Percentiles rank a stretch among this genome's conserved stretches.
phyloP scores from a whole-genome alignment of 2,113 vertebrate genomes.

The human region GRCh38 chr17:36560001-36560500 shows the following conservation, averaged over 20 bases:
- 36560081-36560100: neutral
- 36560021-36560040: neutral
- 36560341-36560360: neutral
- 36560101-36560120: neutral
- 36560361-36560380: neutral
- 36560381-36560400: constrained; percentile 18
- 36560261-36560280: constrained; percentile 34
- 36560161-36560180: neutral
- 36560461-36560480: neutral
- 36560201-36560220: neutral
- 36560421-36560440: neutral
- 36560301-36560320: constrained; percentile 10
- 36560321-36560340: neutral
- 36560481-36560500: neutral
- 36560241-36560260: neutral
- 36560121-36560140: neutral
- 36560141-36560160: neutral
- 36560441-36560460: neutral
- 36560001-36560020: neutral
- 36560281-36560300: constrained; percentile 26
- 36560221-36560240: neutral
- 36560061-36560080: neutral
- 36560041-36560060: neutral
- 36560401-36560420: neutral
- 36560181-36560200: neutral